These are phyloP conservation scores for Campoplex capitator DNA, from an alignment of 2,888 invertebrate genomes.

Conservation along the genomic window DNA sequence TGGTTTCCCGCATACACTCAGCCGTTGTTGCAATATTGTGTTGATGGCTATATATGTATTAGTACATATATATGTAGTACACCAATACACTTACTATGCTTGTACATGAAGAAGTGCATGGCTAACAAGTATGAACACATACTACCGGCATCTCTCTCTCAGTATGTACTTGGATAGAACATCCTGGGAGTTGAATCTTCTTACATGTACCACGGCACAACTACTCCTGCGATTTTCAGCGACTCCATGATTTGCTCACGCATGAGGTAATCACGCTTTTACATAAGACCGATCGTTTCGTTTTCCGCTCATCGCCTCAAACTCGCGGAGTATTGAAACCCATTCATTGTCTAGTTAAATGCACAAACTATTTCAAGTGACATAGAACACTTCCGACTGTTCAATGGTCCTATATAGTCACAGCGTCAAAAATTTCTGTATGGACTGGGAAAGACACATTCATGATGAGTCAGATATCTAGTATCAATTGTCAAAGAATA, in stretches of 20 bases:
- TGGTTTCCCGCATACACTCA: conserved; percentile 56
- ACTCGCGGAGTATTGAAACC: conserved; percentile 40
- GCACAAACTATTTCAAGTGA: conserved; percentile 6
- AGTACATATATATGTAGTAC: too few species aligned
- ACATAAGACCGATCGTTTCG: conserved; percentile 32
- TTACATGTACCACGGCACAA: conserved; percentile 59
- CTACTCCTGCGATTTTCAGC: conserved; percentile 72
- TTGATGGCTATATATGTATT: conserved; percentile 4
- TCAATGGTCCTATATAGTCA: conserved; percentile 24
- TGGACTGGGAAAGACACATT: conserved; percentile 71
- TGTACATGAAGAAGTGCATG: conserved; percentile 39
- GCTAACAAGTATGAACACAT: conserved; percentile 67
- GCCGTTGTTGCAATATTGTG: conserved; percentile 25
- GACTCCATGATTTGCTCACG: conserved; percentile 69
- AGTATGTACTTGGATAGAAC: conserved; percentile 51
- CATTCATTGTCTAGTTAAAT: conserved; percentile 44
- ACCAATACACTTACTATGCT: conserved; percentile 22
- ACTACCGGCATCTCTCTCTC: conserved; percentile 52
- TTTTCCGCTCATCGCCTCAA: conserved; percentile 14
- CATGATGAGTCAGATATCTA: conserved; percentile 76
- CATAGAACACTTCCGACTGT: background rate
- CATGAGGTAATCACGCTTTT: conserved; percentile 79
- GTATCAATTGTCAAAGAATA: conserved; percentile 80
- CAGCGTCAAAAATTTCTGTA: conserved; percentile 58
- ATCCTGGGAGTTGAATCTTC: conserved; percentile 59